Percentiles rank a stretch among this genome's conserved stretches.
Conservation (phyloP, 1,140 invertebrate species). For the Meteorus sp. region DNA sequence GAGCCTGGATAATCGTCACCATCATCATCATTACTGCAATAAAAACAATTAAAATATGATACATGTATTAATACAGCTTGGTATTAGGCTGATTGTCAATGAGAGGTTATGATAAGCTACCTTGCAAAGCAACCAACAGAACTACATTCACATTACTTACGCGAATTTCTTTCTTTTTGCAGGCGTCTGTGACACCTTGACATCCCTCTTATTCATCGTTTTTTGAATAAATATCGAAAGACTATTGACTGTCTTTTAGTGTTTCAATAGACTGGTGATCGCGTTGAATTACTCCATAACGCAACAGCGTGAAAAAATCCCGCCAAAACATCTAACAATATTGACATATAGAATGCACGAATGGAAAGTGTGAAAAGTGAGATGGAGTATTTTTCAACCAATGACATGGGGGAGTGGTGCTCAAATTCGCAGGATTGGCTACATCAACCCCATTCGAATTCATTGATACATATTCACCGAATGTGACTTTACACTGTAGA, state of each 20-base stretch:
- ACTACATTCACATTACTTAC: constrained; percentile 27
- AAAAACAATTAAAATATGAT: constrained; percentile 1
- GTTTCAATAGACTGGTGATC: neutral
- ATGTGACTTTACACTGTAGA: no score
- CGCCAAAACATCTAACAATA: no score
- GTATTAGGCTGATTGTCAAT: neutral
- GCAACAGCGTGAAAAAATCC: neutral
- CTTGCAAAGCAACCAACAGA: neutral
- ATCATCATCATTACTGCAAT: constrained; percentile 47
- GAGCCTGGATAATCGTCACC: constrained; percentile 60
- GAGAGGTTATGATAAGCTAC: neutral
- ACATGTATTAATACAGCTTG: constrained; percentile 1
- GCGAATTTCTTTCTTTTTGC: constrained; percentile 39
- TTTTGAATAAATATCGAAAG: neutral
- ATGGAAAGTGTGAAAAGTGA: no score
- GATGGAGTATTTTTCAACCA: no score
- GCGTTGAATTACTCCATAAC: no score
- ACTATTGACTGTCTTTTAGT: neutral
- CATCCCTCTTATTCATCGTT: constrained; percentile 34
- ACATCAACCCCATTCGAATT: no score
- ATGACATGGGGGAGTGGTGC: no score
- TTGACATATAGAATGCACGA: no score
- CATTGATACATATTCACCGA: no score
- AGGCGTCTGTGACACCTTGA: constrained; percentile 29
- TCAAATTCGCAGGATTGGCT: no score